Base-by-base conservation (phyloP, 2,797 vertebrate species). In the Cottoperca gobio region DNA sequence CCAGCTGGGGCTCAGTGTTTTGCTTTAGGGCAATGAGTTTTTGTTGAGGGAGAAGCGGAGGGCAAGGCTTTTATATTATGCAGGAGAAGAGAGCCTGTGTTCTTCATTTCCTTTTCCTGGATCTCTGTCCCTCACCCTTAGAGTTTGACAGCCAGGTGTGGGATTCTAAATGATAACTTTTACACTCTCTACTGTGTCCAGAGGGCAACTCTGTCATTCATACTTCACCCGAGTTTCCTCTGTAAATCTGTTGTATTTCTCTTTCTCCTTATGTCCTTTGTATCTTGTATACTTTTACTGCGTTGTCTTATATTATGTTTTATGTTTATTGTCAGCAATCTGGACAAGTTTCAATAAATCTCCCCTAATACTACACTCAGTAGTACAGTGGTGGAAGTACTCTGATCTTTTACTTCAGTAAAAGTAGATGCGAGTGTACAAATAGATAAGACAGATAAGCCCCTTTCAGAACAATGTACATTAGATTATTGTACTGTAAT, bases 21-120 rank as follows among this genome's bases (percentile, higher is more conserved):
- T 6, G 55, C 69, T 80, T 70, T 0, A 53, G 72, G 75, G 69
- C 66, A 35, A 50, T 65, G 70, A 54, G 50, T 73, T 64, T 83
- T 80, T 70, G 59, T 54, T 61, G 33, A 42, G 46, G 65, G 52
- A 61, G 40, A 45, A 39, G 37, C 79, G 54, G 49, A 39, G 9
- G 35, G n/a, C 57, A 17, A 4, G 2, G 12, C 35, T 42, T 54
- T n/a, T 35, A 49, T 75, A 3, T 40, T 10, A 50, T 52, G 67
- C 59, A 42, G 28, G 16, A 72, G 26, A 70, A 0, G 45, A 71
- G 21, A 54, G 37, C 31, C 23, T 24, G 40, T 55, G 60, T 68
- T 46, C 46, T 81, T 75, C 54, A 59, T 74, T 83, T 71, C 33
- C 61, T 50, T 73, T 73, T 16, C 26, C 48, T 42, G 57, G 19